These are phyloP conservation scores for Aurelia coerulea DNA, from an alignment of 30 jellyfish, hydroid and myxozoan species.

Conservation along the genomic window DNA sequence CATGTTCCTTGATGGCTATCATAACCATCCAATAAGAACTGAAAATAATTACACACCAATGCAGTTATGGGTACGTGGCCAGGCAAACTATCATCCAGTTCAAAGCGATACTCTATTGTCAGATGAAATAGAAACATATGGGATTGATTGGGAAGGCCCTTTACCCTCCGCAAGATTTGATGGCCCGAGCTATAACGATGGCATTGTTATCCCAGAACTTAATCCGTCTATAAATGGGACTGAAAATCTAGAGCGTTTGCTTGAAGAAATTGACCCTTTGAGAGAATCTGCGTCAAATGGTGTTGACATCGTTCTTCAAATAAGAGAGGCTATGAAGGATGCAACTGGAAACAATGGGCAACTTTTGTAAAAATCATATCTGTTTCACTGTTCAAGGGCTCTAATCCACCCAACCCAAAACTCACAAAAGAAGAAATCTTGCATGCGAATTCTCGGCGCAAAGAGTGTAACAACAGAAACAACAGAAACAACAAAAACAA, in stretches of 20 bases:
- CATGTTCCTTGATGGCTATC: conserved; percentile 26
- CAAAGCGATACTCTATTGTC: too few relatives aligned
- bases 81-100: conserved; percentile 5
- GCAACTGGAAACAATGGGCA: not conserved
- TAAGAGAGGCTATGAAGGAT: not conserved
- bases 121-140: conserved; percentile 9
- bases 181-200: not conserved
- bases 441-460: too few relatives aligned
- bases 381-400: too few relatives aligned
- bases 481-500: too few relatives aligned
- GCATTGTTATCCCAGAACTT: conserved; percentile 26
- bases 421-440: too few relatives aligned
- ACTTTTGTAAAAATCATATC: not conserved
- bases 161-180: not conserved
- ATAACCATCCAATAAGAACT: conserved; percentile 41
- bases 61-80: conserved; percentile 41
- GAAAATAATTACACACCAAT: conserved; percentile 27
- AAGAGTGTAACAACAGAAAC: too few relatives aligned
- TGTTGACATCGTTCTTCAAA: not conserved
- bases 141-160: conserved; percentile 53
- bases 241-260: not conserved
- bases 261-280: not conserved
- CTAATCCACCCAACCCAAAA: too few relatives aligned
- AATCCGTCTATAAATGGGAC: conserved; percentile 2
- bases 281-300: not conserved